phyloP scores from a whole-genome alignment of 1,140 invertebrate species.

The Drosophila dunni region DNA sequence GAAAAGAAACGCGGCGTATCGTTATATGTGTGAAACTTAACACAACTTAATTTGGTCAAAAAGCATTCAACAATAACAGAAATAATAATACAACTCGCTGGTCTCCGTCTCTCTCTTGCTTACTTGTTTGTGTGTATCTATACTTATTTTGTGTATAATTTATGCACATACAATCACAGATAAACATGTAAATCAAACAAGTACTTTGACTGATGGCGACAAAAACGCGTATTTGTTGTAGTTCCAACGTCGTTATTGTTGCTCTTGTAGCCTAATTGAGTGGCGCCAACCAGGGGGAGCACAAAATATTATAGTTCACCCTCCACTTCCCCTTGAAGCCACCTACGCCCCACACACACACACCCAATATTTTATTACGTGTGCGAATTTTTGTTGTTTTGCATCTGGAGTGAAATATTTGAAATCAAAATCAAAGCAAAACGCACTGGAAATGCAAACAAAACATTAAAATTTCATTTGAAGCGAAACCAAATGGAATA shows the following conservation, averaged over 20 bases:
- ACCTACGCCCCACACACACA: not conserved
- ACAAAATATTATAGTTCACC: conserved; percentile 62
- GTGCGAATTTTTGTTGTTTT: conserved; percentile 55
- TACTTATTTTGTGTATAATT: conserved; percentile 66
- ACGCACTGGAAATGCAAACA: conserved; percentile 52
- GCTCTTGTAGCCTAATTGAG: conserved; percentile 59
- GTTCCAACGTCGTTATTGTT: conserved; percentile 23
- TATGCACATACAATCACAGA: conserved; percentile 65
- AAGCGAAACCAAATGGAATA: conserved; percentile 9
- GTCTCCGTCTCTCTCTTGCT: not conserved
- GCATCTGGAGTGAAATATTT: conserved; percentile 48
- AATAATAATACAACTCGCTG: conserved; percentile 22
- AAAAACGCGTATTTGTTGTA: conserved; percentile 42
- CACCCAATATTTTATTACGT: conserved; percentile 65
- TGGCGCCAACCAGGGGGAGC: conserved; percentile 61
- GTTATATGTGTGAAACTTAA: conserved; percentile 76
- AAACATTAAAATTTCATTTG: conserved; percentile 32
- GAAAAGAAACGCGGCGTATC: conserved; percentile 41
- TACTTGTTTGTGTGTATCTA: not conserved
- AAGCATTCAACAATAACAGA: conserved; percentile 42
- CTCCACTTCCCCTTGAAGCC: not conserved
- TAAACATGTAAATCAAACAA: conserved; percentile 81
- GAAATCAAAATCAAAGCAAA: conserved; percentile 29
- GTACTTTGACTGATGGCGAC: conserved; percentile 81
- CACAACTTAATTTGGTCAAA: conserved; percentile 76